phyloP scores from a whole-genome alignment of 2,888 invertebrate genomes.

The Heliconius hortense region DNA sequence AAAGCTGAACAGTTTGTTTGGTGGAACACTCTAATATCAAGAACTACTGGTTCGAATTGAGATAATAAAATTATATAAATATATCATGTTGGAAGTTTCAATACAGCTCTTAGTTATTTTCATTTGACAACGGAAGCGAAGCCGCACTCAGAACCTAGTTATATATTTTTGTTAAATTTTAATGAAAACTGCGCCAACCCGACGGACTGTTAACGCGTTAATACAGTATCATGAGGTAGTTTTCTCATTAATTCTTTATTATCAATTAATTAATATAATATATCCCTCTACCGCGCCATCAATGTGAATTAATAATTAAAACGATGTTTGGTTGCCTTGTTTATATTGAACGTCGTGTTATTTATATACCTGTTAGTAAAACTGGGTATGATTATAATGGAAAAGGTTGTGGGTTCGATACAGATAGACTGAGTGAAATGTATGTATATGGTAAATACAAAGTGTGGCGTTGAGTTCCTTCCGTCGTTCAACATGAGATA shows the following conservation, averaged over 20 bases:
- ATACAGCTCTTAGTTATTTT: too few species aligned
- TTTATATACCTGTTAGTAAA: background rate
- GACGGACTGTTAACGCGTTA: constrained; percentile 41
- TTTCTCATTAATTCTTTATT: constrained; percentile 29
- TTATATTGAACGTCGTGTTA: constrained; percentile 3
- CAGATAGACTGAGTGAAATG: background rate
- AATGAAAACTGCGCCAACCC: constrained; percentile 38
- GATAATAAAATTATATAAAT: too few species aligned
- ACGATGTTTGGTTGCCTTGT: constrained; percentile 4
- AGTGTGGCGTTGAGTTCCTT: too few species aligned
- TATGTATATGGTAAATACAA: background rate
- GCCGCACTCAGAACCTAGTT: background rate
- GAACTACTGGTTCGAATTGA: background rate
- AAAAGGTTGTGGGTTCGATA: background rate
- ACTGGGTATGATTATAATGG: background rate
- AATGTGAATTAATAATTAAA: constrained; percentile 15
- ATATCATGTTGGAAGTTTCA: too few species aligned
- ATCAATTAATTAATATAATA: constrained; percentile 32
- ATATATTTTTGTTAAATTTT: constrained; percentile 2
- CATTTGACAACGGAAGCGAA: background rate
- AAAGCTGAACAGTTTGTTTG: background rate
- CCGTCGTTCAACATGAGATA: too few species aligned
- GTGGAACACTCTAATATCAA: background rate
- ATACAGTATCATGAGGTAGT: constrained; percentile 32
- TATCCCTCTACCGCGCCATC: constrained; percentile 1